These are phyloP conservation scores for Crioceris asparagi DNA, from an alignment of 2,888 invertebrate genomes.

Conservation along the genomic window DNA sequence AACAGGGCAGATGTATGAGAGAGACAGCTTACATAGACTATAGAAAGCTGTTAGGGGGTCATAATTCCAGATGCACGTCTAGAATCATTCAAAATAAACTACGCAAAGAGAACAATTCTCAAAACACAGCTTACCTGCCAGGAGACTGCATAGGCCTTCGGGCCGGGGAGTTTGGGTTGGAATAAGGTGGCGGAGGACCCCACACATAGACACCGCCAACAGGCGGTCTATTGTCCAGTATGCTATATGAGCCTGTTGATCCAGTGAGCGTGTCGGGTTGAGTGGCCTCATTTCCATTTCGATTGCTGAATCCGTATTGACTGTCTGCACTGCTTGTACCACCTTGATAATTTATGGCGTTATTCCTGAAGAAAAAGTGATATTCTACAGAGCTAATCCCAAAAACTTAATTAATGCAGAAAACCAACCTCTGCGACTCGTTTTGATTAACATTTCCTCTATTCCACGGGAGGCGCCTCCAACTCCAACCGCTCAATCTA, in stretches of 20 bases:
- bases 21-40: too few species aligned
- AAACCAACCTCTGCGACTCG: conserved; percentile 28
- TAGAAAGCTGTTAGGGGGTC: too few species aligned
- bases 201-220: conserved; percentile 54
- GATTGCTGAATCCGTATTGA: conserved; percentile 66
- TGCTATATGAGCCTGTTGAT: conserved; percentile 46
- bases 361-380: conserved; percentile 35
- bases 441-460: conserved; percentile 41
- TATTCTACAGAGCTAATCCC: too few species aligned
- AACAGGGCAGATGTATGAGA: too few species aligned
- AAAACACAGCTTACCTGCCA: conserved; percentile 31
- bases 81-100: too few species aligned
- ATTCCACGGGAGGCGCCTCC: conserved; percentile 65
- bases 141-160: conserved; percentile 40
- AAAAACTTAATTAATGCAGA: neutral
- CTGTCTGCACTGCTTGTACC: conserved; percentile 66
- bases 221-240: conserved; percentile 43
- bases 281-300: conserved; percentile 34
- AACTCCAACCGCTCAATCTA: conserved; percentile 48
- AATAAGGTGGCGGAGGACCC: conserved; percentile 86
- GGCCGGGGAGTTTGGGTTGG: conserved; percentile 65
- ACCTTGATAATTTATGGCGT: conserved; percentile 49
- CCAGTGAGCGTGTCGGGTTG: conserved; percentile 34
- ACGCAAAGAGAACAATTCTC: too few species aligned
- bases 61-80: too few species aligned